Evolutionary conservation across 1,140 invertebrate genomes (phyloP), one percentile per base, ranked within the genome.

Genomic region (Anoplophora glabripennis): DNA sequence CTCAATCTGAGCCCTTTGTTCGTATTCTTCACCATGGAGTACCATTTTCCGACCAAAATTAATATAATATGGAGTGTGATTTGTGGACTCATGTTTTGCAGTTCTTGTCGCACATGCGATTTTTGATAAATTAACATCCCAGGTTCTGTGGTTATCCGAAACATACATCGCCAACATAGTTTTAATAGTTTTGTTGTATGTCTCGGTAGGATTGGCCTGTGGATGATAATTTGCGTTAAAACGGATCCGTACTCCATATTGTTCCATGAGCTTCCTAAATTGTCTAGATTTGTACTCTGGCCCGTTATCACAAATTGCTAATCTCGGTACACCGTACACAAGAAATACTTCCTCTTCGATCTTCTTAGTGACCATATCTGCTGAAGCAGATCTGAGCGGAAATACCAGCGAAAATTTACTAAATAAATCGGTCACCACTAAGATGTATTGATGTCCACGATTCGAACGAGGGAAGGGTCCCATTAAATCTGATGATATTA

Each of bases 341-440:
- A 68, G 40, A 49, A 66, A 60, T 14, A 68, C 41, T 5, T 53
- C 11, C 38, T 70, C 57, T 33, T 68, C 64, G 12, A 70, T 37
- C 18, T 45, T 14, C 14, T 55, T 51, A 7, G 63, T 51, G 9
- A 67, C 33, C 1, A 51, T 5, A 17, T 47, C 33, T 1, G 66
- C 47, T 4, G 46, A n/a, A n/a, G n/a, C n/a, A n/a, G n/a, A n/a
- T n/a, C n/a, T n/a, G n/a, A n/a, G n/a, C n/a, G n/a, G n/a, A 61
- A 11, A 59, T 51, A 59, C 9, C 1, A 64, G 1, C 3, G 41
- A 9, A 49, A 59, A 76, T 51, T 73, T 72, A 4, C 66, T 72
- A 47, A 75, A 72, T 12, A 65, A 59, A 63, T 77, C 74, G 8
- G 68, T 60, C 1, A 72, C 21, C 1, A 76, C 70, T 1, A 77